Conservation (phyloP, 2,797 vertebrate species). For the Labroides dimidiatus region DNA sequence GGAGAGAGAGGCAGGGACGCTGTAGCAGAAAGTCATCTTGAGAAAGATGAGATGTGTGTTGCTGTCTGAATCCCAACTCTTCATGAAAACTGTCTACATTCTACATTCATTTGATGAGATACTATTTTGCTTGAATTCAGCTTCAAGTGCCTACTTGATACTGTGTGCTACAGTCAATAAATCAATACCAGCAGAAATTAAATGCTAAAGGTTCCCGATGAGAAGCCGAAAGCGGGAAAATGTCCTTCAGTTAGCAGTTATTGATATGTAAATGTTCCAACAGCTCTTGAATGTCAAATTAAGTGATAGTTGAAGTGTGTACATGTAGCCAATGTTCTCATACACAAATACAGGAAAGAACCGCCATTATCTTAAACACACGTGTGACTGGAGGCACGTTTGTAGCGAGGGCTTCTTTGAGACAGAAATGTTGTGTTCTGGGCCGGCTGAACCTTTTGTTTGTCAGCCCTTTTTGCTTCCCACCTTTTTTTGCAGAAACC, state of each 20-base stretch:
- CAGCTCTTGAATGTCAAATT: slow-evolving; percentile 52
- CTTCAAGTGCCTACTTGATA: slow-evolving; percentile 24
- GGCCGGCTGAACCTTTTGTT: slow-evolving; percentile 29
- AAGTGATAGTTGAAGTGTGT: slow-evolving; percentile 35
- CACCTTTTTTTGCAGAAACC: slow-evolving; percentile 22
- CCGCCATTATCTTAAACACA: slow-evolving; percentile 3
- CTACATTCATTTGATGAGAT: slow-evolving; percentile 24
- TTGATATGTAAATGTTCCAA: slow-evolving; percentile 44
- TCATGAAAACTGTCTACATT: slow-evolving; percentile 35
- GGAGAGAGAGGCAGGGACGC: not conserved
- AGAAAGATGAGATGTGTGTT: not conserved
- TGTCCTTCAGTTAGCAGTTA: slow-evolving; percentile 22
- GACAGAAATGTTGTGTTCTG: slow-evolving; percentile 33
- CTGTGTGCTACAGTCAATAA: slow-evolving; percentile 42
- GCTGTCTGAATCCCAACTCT: slow-evolving; percentile 17
- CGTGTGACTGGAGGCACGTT: not conserved
- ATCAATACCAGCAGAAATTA: slow-evolving; percentile 41
- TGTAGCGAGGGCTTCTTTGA: not conserved
- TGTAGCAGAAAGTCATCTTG: too few species aligned
- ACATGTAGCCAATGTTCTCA: slow-evolving; percentile 3
- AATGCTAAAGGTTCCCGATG: slow-evolving; percentile 48
- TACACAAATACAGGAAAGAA: too few species aligned
- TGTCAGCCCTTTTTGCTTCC: slow-evolving; percentile 11
- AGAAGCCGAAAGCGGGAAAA: slow-evolving; percentile 21
- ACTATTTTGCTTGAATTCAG: slow-evolving; percentile 4